These are phyloP conservation scores for Centropus unirufus DNA, from an alignment of 2,113 vertebrate genomes.

Conservation along the genomic window DNA sequence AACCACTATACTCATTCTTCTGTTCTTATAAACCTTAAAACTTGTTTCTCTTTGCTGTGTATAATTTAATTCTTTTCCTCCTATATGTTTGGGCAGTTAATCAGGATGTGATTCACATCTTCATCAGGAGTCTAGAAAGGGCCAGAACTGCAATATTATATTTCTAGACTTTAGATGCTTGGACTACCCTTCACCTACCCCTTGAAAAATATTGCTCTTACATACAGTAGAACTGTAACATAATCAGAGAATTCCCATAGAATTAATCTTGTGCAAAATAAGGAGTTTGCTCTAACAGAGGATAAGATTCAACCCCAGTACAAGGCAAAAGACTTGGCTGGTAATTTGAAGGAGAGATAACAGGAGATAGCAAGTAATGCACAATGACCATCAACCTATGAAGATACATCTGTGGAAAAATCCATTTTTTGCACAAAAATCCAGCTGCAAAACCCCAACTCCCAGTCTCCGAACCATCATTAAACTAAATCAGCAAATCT, in stretches of 20 bases:
- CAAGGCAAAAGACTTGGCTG: background rate
- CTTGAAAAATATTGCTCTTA: background rate
- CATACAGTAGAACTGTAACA: background rate
- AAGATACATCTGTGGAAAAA: background rate
- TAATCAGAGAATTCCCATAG: background rate
- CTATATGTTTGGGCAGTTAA: background rate
- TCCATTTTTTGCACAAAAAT: background rate
- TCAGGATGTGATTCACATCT: background rate
- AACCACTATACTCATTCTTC: background rate
- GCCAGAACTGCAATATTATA: background rate
- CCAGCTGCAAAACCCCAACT: background rate
- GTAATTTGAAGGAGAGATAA: background rate
- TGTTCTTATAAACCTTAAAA: background rate
- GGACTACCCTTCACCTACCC: background rate
- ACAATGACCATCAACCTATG: background rate
- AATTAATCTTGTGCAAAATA: background rate
- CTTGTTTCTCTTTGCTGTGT: background rate
- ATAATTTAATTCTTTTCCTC: background rate
- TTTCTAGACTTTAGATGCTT: background rate
- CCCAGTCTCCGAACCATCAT: background rate
- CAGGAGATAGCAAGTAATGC: background rate
- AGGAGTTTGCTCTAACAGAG: background rate
- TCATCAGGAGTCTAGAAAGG: background rate
- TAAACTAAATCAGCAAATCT: background rate
- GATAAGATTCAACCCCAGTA: background rate